Conservation (phyloP, 2,797 vertebrate species). For the Garrulus glandarius region DNA sequence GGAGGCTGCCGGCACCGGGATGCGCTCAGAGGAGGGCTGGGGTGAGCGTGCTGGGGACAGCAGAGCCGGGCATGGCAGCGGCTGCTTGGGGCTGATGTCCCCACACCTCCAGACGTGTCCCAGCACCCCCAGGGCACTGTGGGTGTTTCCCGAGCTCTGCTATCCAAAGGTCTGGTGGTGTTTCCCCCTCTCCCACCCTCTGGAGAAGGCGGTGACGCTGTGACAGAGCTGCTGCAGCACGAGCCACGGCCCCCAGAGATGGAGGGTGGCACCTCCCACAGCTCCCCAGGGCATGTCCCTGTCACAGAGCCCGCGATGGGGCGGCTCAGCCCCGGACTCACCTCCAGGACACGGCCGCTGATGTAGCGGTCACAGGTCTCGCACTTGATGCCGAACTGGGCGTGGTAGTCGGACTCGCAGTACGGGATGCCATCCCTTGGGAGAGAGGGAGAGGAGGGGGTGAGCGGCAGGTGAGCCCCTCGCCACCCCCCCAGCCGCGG, state of each 20-base stretch:
- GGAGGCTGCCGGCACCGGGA: neutral
- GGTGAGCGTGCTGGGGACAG: neutral
- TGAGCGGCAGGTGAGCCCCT: rapidly evolving
- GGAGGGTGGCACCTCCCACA: neutral
- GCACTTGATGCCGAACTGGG: conserved; percentile 97
- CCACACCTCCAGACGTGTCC: rapidly evolving
- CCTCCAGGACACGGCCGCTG: conserved; percentile 96
- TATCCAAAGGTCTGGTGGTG: neutral
- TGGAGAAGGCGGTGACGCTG: neutral
- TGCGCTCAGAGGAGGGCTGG: neutral
- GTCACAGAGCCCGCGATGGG: rapidly evolving
- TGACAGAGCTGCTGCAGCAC: neutral
- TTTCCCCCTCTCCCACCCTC: neutral
- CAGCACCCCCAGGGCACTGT: rapidly evolving
- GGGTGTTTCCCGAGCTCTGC: neutral
- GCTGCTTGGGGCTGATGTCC: neutral
- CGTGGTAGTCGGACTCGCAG: conserved; percentile 96
- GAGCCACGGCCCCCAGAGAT: rapidly evolving
- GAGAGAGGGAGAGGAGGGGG: neutral
- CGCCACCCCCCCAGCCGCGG: neutral
- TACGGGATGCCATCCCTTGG: conserved; percentile 92
- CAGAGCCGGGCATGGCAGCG: neutral
- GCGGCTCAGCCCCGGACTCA: conserved; percentile 63
- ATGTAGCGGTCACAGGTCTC: conserved; percentile 97
- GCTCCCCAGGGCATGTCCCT: neutral